phyloP scores from a whole-genome alignment of 2,888 invertebrate species.

The Dinocampus coccinellae region DNA sequence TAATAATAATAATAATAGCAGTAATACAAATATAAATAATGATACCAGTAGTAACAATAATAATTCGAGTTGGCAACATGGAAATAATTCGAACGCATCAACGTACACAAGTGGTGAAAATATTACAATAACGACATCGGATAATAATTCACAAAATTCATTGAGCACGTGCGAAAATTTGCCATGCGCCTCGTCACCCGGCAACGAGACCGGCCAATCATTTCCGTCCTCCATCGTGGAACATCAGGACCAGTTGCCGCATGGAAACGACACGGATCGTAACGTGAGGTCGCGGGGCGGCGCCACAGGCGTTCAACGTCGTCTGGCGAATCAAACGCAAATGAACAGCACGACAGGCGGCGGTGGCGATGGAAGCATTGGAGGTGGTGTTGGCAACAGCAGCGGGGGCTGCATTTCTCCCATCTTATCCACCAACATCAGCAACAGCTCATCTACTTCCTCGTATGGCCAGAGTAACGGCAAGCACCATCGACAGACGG shows the following conservation, averaged over 20 bases:
- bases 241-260: slow-evolving; percentile 19
- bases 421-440: slow-evolving; percentile 16
- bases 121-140: not conserved
- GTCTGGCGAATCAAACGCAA: slow-evolving; percentile 35
- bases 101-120: not conserved
- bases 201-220: slow-evolving; percentile 37
- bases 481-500: slow-evolving; percentile 20
- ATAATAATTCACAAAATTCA: slow-evolving; percentile 25
- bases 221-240: slow-evolving; percentile 8
- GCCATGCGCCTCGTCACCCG: slow-evolving; percentile 31
- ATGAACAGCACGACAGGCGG: slow-evolving; percentile 23
- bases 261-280: slow-evolving; percentile 27
- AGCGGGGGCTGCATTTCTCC: slow-evolving; percentile 18
- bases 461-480: slow-evolving; percentile 21
- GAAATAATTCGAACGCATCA: slow-evolving; percentile 3
- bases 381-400: slow-evolving; percentile 2
- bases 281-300: slow-evolving; percentile 24
- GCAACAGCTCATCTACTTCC: slow-evolving; percentile 11
- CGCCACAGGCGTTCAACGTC: slow-evolving; percentile 35
- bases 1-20: not conserved
- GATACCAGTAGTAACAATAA: slow-evolving; percentile 21
- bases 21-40: not conserved
- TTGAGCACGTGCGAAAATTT: slow-evolving; percentile 36
- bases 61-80: slow-evolving; percentile 29
- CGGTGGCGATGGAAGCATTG: not conserved